phyloP scores from a whole-genome alignment of 2,797 vertebrate genomes.

The Phyllotis vaccarum region DNA sequence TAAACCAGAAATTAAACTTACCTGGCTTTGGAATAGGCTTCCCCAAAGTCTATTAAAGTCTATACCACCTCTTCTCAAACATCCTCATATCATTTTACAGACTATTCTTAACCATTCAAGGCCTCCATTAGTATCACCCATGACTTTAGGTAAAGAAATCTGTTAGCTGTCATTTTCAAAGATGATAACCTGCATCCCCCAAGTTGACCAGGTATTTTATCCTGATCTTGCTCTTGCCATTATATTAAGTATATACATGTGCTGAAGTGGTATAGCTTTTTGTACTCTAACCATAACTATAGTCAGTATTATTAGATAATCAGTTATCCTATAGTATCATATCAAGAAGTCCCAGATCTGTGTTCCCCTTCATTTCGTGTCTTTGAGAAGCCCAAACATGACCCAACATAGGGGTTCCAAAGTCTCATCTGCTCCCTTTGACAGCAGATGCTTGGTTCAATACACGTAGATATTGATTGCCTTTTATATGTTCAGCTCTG shows the following conservation, averaged over 20 bases:
- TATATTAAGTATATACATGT: conserved; percentile 23
- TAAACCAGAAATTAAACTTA: conserved; percentile 44
- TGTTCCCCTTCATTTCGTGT: conserved; percentile 18
- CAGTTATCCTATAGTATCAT: not conserved
- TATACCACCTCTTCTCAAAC: not conserved
- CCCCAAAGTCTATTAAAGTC: conserved; percentile 2
- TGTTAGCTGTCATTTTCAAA: not conserved
- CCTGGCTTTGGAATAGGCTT: not conserved
- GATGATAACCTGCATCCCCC: not conserved
- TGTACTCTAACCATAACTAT: not conserved
- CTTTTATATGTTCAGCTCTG: conserved; percentile 20
- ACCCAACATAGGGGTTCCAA: not conserved
- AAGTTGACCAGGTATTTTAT: not conserved
- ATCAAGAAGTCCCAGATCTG: not conserved
- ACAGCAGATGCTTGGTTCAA: not conserved
- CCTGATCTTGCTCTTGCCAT: not conserved
- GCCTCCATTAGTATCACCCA: not conserved
- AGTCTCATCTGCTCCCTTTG: conserved; percentile 15
- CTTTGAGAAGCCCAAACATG: conserved; percentile 1
- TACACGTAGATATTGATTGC: not conserved
- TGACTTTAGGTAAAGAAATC: not conserved
- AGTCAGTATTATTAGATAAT: conserved; percentile 47
- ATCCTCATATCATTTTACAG: not conserved
- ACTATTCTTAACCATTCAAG: not conserved
- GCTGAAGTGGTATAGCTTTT: not conserved